Evolutionary conservation across 2,888 invertebrate genomes (phyloP).

Genomic region (Catocala fraxini): DNA sequence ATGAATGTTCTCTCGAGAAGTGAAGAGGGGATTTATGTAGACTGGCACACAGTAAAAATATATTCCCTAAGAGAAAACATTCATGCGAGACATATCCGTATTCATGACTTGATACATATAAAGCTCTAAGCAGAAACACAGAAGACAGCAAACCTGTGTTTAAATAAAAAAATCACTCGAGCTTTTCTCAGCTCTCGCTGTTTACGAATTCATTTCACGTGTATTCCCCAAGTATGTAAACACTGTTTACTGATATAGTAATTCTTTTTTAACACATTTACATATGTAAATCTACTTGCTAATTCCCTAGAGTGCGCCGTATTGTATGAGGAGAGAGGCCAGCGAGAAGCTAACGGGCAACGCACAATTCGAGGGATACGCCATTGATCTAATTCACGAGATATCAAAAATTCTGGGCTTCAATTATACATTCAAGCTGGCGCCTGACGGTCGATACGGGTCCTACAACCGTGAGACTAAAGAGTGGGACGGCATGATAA

Average conservation of each 20-base stretch:
- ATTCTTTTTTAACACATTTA: slow-evolving; percentile 50
- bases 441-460: slow-evolving; percentile 95
- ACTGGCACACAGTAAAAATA: slow-evolving; percentile 60
- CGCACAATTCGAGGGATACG: slow-evolving; percentile 98
- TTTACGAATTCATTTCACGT: slow-evolving; percentile 53
- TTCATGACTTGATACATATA: slow-evolving; percentile 56
- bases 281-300: slow-evolving; percentile 54
- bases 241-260: slow-evolving; percentile 46
- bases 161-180: slow-evolving; percentile 45
- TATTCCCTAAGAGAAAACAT: slow-evolving; percentile 60
- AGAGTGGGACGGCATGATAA: slow-evolving; percentile 97
- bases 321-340: slow-evolving; percentile 97
- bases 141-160: slow-evolving; percentile 50
- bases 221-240: slow-evolving; percentile 47
- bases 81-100: slow-evolving; percentile 57
- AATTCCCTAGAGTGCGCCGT: slow-evolving; percentile 94
- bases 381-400: slow-evolving; percentile 97
- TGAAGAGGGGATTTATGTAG: slow-evolving; percentile 61
- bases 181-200: slow-evolving; percentile 39
- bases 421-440: slow-evolving; percentile 95
- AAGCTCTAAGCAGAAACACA: slow-evolving; percentile 41
- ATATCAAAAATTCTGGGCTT: slow-evolving; percentile 95
- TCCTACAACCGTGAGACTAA: slow-evolving; percentile 93
- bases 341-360: slow-evolving; percentile 95
- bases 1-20: slow-evolving; percentile 57